phyloP scores from a whole-genome alignment of 2,797 vertebrate genomes.

The Labroides dimidiatus region DNA sequence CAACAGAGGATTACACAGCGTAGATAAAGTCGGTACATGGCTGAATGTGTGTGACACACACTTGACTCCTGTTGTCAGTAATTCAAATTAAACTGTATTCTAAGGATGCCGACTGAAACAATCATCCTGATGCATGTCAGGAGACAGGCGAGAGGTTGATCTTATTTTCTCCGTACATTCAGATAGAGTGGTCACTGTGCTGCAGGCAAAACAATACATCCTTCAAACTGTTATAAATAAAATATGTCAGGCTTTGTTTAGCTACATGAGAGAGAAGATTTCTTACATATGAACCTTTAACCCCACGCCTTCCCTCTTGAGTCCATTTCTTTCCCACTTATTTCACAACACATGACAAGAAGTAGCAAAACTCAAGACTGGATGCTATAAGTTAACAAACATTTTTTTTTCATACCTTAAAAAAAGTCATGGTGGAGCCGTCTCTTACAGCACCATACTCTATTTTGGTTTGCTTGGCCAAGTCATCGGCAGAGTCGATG shows the following conservation, averaged over 20 bases:
- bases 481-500: conserved; percentile 95
- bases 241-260: conserved; percentile 24
- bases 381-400: conserved; percentile 2
- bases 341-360: conserved; percentile 8
- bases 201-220: conserved; percentile 46
- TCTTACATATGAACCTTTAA: conserved; percentile 20
- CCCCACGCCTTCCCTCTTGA: not conserved
- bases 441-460: conserved; percentile 96
- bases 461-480: conserved; percentile 98
- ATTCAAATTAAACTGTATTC: conserved; percentile 20
- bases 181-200: conserved; percentile 22
- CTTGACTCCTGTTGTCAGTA: conserved; percentile 5
- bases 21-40: conserved; percentile 7
- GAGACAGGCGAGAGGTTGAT: conserved; percentile 46
- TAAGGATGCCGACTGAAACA: conserved; percentile 7
- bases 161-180: conserved; percentile 46
- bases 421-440: conserved; percentile 98
- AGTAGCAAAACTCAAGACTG: conserved; percentile 20
- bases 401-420: conserved; percentile 87
- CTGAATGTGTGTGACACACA: not conserved
- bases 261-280: conserved; percentile 18
- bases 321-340: conserved; percentile 15
- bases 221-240: conserved; percentile 34
- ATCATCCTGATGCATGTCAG: conserved; percentile 24
- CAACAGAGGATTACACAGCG: not conserved